phyloP scores from a whole-genome alignment of 2,113 vertebrate genomes.

The Atrichornis clamosus region DNA sequence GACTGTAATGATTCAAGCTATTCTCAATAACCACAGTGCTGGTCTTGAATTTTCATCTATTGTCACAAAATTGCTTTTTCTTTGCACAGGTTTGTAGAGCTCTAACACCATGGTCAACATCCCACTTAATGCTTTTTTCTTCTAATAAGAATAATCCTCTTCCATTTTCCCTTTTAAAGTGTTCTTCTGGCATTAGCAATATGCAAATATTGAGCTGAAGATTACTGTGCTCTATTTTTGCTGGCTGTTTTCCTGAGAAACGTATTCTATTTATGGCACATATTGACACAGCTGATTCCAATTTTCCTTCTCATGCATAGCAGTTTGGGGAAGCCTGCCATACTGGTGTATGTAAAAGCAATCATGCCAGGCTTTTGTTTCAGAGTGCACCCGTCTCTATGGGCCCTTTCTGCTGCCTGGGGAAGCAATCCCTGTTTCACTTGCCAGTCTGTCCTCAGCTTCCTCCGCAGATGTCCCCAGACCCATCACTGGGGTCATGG shows the following conservation, averaged over 20 bases:
- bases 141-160: not conserved
- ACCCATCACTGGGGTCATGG: not conserved
- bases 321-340: not conserved
- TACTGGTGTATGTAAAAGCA: not conserved
- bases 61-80: not conserved
- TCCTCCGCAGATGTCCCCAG: not conserved
- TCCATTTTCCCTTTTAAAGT: not conserved
- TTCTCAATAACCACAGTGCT: not conserved
- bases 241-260: constrained; percentile 30
- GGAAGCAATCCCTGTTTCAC: not conserved
- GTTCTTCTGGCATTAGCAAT: not conserved
- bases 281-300: constrained; percentile 34
- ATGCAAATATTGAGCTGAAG: not conserved
- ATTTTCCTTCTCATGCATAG: constrained; percentile 42
- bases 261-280: constrained; percentile 28
- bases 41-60: not conserved
- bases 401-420: not conserved
- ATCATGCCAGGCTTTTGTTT: constrained; percentile 16
- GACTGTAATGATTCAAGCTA: not conserved
- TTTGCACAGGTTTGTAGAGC: not conserved
- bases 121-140: not conserved
- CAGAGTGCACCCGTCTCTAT: not conserved
- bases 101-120: not conserved
- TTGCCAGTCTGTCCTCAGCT: not conserved
- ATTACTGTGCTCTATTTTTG: not conserved